phyloP scores from a whole-genome alignment of 2,797 vertebrate species.

The Melopsittacus undulatus region DNA sequence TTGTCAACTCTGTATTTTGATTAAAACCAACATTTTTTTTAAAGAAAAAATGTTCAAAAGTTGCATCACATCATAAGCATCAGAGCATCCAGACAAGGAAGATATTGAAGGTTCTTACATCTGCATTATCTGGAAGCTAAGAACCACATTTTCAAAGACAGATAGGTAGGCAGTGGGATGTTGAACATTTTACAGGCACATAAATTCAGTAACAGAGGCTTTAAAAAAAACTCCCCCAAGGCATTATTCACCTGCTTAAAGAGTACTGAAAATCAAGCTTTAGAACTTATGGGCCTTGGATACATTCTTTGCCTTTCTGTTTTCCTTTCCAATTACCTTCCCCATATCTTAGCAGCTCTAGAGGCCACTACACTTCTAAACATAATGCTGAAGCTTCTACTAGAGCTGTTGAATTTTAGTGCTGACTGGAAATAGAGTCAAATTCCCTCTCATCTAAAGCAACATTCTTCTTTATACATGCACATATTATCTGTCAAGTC shows the following conservation, averaged over 20 bases:
- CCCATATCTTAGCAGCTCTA: not conserved
- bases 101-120: not conserved
- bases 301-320: not conserved
- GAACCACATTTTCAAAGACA: not conserved
- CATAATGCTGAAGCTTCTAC: not conserved
- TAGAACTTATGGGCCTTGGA: not conserved
- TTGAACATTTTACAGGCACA: not conserved
- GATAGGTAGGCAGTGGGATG: not conserved
- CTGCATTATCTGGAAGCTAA: not conserved
- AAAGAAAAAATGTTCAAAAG: not conserved
- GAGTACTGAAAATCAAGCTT: not conserved
- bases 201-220: conserved; percentile 8
- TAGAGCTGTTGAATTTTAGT: not conserved
- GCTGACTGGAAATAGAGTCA: not conserved
- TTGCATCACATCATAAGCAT: not conserved
- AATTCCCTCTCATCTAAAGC: not conserved
- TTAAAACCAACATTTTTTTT: not conserved
- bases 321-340: not conserved
- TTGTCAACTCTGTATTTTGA: not conserved
- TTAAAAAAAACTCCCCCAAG: not conserved
- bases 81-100: not conserved
- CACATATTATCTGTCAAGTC: not conserved
- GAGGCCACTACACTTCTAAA: not conserved
- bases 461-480: conserved; percentile 16
- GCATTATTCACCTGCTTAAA: conserved; percentile 11